These are phyloP conservation scores for Hydrocynus forskahlii DNA, from an alignment of 2,797 vertebrate species.

Conservation along the genomic window DNA sequence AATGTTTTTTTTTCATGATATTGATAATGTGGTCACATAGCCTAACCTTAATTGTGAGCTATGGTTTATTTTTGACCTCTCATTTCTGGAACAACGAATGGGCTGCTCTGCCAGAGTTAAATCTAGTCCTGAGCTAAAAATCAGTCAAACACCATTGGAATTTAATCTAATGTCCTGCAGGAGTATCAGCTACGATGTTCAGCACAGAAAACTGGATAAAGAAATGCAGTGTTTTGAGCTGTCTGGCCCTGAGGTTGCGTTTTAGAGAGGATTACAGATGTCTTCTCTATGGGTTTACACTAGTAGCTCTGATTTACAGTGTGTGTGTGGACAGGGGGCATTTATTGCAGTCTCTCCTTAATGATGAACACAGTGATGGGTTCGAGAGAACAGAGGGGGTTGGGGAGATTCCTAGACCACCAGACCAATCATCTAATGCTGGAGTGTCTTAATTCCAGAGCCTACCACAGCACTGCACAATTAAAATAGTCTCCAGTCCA, in stretches of 20 bases:
- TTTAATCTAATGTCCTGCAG: slow-evolving; percentile 16
- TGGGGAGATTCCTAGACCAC: slow-evolving; percentile 72
- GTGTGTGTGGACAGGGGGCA: slow-evolving; percentile 75
- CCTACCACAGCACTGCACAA: slow-evolving; percentile 1
- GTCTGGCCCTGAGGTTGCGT: slow-evolving; percentile 33
- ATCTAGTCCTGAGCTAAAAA: too few species aligned
- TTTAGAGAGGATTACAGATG: slow-evolving; percentile 58
- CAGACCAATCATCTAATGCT: slow-evolving; percentile 77
- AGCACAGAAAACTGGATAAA: slow-evolving; percentile 4
- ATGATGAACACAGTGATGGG: slow-evolving; percentile 46
- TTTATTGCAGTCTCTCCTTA: slow-evolving; percentile 81
- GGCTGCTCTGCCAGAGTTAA: too few species aligned
- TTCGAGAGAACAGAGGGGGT: slow-evolving; percentile 69
- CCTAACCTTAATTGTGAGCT: too few species aligned
- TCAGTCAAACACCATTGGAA: not conserved
- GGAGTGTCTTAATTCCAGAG: slow-evolving; percentile 48
- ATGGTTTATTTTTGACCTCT: too few species aligned
- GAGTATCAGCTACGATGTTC: slow-evolving; percentile 24
- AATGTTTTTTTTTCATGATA: too few species aligned
- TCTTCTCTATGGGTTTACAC: slow-evolving; percentile 64
- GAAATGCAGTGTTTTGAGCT: slow-evolving; percentile 38
- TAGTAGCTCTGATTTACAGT: slow-evolving; percentile 77
- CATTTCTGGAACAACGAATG: too few species aligned
- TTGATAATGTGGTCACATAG: too few species aligned
- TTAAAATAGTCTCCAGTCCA: slow-evolving; percentile 13